phyloP scores from a whole-genome alignment of 2,113 vertebrate species.

The Ptilorrhoa leucosticta region DNA sequence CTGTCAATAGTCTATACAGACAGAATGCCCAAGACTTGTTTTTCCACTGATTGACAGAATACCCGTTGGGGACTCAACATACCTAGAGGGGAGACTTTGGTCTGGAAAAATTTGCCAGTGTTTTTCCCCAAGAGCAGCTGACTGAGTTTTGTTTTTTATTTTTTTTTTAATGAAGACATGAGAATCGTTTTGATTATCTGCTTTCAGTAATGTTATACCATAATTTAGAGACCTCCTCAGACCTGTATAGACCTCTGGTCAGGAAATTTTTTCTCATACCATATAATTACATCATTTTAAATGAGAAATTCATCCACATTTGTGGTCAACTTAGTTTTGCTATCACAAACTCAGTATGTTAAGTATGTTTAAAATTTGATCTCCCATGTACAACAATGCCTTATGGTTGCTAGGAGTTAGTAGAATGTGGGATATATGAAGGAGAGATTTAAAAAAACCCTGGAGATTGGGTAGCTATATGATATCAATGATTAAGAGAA shows the following conservation, averaged over 20 bases:
- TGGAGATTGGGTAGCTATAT: neutral
- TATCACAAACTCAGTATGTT: neutral
- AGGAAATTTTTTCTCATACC: neutral
- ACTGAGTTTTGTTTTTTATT: neutral
- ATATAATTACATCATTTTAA: neutral
- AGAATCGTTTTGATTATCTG: neutral
- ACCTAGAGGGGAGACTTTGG: neutral
- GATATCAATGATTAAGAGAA: neutral
- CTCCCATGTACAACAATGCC: neutral
- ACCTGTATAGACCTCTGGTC: neutral
- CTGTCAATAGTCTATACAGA: neutral
- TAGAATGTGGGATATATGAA: neutral
- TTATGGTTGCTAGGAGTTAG: neutral
- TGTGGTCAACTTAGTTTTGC: neutral
- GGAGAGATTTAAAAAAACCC: neutral
- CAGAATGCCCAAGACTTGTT: neutral
- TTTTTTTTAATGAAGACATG: neutral
- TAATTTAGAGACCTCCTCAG: neutral
- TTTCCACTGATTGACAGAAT: neutral
- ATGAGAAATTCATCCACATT: neutral
- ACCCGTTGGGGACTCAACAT: neutral
- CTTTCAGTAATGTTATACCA: neutral
- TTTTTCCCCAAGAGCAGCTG: neutral
- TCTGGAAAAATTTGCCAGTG: neutral
- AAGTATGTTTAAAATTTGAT: neutral